Evolutionary conservation across 2,888 invertebrate genomes (phyloP).

Genomic region (Drosophila cognata): DNA sequence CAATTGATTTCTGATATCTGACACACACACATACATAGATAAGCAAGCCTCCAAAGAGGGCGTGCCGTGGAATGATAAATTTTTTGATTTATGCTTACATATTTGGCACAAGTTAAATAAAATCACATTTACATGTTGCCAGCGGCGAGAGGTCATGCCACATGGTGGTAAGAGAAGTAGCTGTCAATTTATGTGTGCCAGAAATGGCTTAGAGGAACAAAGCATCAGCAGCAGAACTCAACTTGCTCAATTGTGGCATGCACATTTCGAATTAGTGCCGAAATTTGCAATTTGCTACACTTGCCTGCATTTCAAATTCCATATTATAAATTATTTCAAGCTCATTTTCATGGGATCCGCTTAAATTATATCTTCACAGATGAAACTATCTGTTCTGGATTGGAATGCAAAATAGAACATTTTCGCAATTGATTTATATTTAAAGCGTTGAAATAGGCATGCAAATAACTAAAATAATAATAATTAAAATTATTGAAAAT

Average conservation of each 20-base stretch:
- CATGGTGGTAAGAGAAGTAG: background rate
- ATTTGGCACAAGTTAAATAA: constrained; percentile 57
- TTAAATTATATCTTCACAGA: background rate
- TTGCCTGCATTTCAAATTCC: constrained; percentile 19
- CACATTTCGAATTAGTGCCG: constrained; percentile 20
- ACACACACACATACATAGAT: constrained; percentile 21
- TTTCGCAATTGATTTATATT: background rate
- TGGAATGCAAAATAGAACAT: background rate
- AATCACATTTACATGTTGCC: constrained; percentile 42
- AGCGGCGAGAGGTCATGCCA: background rate
- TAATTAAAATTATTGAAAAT: background rate
- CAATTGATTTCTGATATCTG: constrained; percentile 66
- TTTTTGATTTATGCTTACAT: constrained; percentile 67
- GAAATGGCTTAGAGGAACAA: background rate
- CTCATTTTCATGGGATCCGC: background rate
- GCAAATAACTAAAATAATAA: background rate
- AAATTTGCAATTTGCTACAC: constrained; percentile 24
- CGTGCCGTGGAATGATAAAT: constrained; percentile 53
- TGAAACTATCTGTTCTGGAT: background rate
- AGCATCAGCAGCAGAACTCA: background rate
- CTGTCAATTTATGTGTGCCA: constrained; percentile 38
- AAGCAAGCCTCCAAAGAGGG: constrained; percentile 34
- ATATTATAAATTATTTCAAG: constrained; percentile 15
- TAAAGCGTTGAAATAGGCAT: background rate
- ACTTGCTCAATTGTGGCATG: constrained; percentile 12